A percentile compares a stretch with the other conserved stretches of the same genome.
These are phyloP conservation scores for Leuciscus idus DNA, from an alignment of 2,113 vertebrate genomes.

Conservation along the genomic window DNA sequence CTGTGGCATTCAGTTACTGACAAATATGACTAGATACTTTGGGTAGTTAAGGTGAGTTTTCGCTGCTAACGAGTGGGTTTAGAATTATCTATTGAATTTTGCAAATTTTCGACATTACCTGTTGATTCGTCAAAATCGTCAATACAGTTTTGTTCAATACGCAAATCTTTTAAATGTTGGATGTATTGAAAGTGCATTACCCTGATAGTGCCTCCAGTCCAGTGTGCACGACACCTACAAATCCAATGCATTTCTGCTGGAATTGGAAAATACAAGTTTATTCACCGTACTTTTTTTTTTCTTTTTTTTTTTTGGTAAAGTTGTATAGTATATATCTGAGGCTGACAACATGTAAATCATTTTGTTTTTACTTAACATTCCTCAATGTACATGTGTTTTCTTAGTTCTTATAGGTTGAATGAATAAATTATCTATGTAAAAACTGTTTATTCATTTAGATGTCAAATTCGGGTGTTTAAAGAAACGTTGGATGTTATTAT, in stretches of 20 bases:
- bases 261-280: not conserved
- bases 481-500: conserved; percentile 36
- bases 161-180: conserved; percentile 7
- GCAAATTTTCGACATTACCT: not conserved
- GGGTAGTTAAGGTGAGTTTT: not conserved
- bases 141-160: not conserved
- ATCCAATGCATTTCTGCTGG: conserved; percentile 16
- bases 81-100: not conserved
- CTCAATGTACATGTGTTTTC: conserved; percentile 36
- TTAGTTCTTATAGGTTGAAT: conserved; percentile 38
- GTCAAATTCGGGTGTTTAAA: conserved; percentile 2
- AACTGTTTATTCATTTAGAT: conserved; percentile 20
- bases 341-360: conserved; percentile 11
- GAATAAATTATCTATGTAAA: conserved; percentile 28
- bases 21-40: conserved; percentile 26
- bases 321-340: conserved; percentile 16
- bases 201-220: conserved; percentile 35
- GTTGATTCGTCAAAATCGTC: not conserved
- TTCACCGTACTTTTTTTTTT: not conserved
- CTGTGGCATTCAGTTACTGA: conserved; percentile 63
- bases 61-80: not conserved
- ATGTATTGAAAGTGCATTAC: conserved; percentile 39
- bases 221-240: conserved; percentile 5
- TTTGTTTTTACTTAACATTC: conserved; percentile 22
- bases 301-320: not conserved